Base-by-base conservation (phyloP, 2,113 vertebrate species). In the Toxostoma redivivum region DNA sequence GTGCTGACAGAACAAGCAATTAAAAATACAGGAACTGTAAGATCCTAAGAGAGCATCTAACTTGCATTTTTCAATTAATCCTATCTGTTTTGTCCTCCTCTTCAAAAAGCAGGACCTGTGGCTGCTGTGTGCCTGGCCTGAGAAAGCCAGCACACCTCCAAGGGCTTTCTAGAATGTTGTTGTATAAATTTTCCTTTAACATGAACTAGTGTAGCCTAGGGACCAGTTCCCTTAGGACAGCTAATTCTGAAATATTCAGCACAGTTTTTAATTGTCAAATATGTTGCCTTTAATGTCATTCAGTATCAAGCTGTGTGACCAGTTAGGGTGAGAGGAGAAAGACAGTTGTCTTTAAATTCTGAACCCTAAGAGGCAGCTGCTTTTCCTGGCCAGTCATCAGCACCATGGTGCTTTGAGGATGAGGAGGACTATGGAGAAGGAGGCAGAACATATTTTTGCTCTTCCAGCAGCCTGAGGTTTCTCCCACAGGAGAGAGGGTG, bases 331-430 rank as follows among this genome's bases (percentile, higher is more conserved):
- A 66, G 61, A 66, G 25, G 42, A 54, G 38, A 62, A 79, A 27
- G 60, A 44, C 35, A 19, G 4, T 23, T 38, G 1, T 31, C 15
- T 72, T 38, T 54, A 65, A 44, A 51, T 51, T 53, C 45, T 13
- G 18, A 18, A 15, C 18, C 11, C 11, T 30, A 0, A 7, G 35
- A 65, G 30, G 37, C 5, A 65, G 15, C 23, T 61, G n/a, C 37
- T 66, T 81, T 38, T 78, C 10, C 19, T 81, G 53, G 45, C 24
- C 14, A 72, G 28, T 40, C 5, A 17, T 53, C 35, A 78, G 31
- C 50, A 69, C 33, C 0, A 0, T 1, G 3, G 20, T 40, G 40
- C 53, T 72, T 58, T 3, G 14, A 30, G 47, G 10, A 57, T 4
- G 8, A 89, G 25, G 35, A 44, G 15, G 23, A 23, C n/a, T 28